Evolutionary conservation across 2,888 invertebrate genomes (phyloP).

Genomic region (Meliscaeva auricollis): DNA sequence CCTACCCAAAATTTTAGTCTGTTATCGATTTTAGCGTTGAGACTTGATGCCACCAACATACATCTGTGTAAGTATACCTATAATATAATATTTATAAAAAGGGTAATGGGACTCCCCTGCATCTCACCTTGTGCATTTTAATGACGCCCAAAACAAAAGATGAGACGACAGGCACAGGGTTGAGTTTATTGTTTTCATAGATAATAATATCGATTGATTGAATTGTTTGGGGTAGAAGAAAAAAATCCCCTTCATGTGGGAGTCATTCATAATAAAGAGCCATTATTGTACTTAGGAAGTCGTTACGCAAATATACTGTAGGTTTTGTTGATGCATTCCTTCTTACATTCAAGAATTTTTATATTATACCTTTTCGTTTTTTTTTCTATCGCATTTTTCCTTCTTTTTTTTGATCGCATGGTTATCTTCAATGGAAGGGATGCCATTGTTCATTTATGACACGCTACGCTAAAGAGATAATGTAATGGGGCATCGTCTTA

Average conservation of each 20-base stretch:
- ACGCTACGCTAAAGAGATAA: too few relatives aligned
- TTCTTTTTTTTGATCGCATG: too few relatives aligned
- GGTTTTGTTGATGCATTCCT: too few relatives aligned
- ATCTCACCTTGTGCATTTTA: slow-evolving; percentile 56
- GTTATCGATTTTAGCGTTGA: slow-evolving; percentile 61
- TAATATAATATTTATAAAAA: not conserved
- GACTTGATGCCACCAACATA: not conserved
- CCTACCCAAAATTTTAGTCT: slow-evolving; percentile 28
- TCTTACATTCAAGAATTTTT: not conserved
- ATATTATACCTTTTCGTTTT: not conserved
- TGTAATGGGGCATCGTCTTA: too few relatives aligned
- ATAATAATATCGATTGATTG: slow-evolving; percentile 35
- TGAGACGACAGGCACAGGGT: slow-evolving; percentile 2
- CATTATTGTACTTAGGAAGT: not conserved
- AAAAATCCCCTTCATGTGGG: not conserved
- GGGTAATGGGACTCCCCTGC: slow-evolving; percentile 15
- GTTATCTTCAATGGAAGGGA: too few relatives aligned
- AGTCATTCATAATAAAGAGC: slow-evolving; percentile 15
- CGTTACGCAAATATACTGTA: too few relatives aligned
- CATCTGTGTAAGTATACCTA: slow-evolving; percentile 2
- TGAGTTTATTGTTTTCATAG: slow-evolving; percentile 37
- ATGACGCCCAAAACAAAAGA: slow-evolving; percentile 44
- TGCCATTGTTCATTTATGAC: too few relatives aligned
- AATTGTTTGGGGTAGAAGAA: slow-evolving; percentile 26
- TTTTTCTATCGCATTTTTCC: not conserved